Evolutionary conservation across 1,140 invertebrate genomes (phyloP), one percentile per base, ranked within the genome.

Genomic region (Lutraria rhynchaena): DNA sequence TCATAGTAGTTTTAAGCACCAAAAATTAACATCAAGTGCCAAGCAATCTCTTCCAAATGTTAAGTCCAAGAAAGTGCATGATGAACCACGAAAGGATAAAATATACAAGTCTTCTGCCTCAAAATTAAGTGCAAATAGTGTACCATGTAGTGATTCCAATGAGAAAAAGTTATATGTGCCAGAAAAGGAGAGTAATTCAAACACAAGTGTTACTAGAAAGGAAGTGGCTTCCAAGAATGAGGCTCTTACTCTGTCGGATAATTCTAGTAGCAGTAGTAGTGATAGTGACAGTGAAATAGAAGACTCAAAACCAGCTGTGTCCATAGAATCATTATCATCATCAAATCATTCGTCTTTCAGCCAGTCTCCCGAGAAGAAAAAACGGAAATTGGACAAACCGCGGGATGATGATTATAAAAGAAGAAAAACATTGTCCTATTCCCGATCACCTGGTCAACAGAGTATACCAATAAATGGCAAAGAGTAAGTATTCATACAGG

Each of bases 81-180:
- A 51, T 46, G 63, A 67, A 37, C 24, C 31, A 41, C n/a, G 5
- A 11, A 63, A 63, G 60, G 60, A 67, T 46, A 67, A 51, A 49
- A 15, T 67, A 31, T 67, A 27, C 31, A 67, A 67, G 24, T 65
- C 61, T 3, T 29, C 55, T 27, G 57, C 58, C 73, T 75, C 73
- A 75, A 61, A 75, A 71, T 57, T 55, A 75, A 61, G 73, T 75
- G 73, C 73, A 60, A 61, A 75, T 44, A 75, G 57, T 75, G 22
- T 61, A 61, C 27, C 22, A 33, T 41, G 58, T 60, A 71, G 24
- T 17, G 69, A 57, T 71, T 37, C 49, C n/a, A 55, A 22, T 55
- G 69, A 57, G 44, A 60, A 60, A 46, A 75, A 67, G 17, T 41
- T 15, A 5, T 67, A 51, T 67, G 57, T 75, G 73, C 73, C 55